Evolutionary conservation across 2,888 invertebrate species (phyloP), one percentile per base, ranked within the genome.

Genomic region (Rhimphoctona megacephalus): DNA sequence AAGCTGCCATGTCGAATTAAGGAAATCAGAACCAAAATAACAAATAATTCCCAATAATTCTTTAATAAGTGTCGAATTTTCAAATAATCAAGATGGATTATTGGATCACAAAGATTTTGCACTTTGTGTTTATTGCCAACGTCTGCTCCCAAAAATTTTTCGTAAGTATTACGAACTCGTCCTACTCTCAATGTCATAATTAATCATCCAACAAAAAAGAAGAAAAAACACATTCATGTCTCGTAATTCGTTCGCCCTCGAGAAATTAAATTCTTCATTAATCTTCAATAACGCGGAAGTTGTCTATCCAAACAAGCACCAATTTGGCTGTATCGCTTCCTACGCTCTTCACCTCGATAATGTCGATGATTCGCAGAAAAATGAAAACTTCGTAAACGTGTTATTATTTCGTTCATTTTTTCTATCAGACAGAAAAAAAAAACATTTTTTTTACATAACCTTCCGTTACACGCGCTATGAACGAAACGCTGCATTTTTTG

Each of bases 131-230:
- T 49, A 72, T 89, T 36, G 52, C 77, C 46, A 39, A 82, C 46
- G 88, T 76, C 25, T 57, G 66, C 9, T 52, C 87, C 1, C 88
- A 90, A 67, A 89, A 90, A 80, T 87, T 89, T 22, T 90, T 89
- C 52, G 91, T 91, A 80, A 91, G 91, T 91, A 89, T 52, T n/a
- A 39, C 46, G 22, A 19, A 30, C 36, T 74, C 9, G 17, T n/a
- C n/a, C 17, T 8, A 9, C 6, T 25, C 22, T 46, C n/a, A 25
- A 54, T 11, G 69, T 8, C 43, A 22, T 17, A 17, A 64, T 61
- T 74, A 8, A 74, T 30, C 1, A n/a, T 30, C 9, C 33, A 14
- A 14, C 5, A 22, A 8, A 1, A 33, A 36, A 52, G 19, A 14
- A 54, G 11, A 52, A 43, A 17, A 54, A 73, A n/a, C 36, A 6